Evolutionary conservation across 2,888 invertebrate species (phyloP).

Genomic region (Falcaria lacertinaria): DNA sequence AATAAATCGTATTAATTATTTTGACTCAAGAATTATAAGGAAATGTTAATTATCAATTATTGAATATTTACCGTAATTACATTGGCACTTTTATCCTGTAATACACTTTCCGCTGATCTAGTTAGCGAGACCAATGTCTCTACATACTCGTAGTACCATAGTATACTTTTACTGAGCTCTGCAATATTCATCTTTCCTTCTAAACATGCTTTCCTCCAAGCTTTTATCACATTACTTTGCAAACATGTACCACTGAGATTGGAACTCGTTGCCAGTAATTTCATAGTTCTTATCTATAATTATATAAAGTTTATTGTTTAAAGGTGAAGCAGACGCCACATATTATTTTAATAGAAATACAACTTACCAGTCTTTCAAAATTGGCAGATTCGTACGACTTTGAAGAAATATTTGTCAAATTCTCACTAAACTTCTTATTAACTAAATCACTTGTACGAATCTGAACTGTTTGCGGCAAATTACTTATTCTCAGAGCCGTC

Average conservation of each 20-base stretch:
- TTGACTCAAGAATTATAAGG: neutral
- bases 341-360: neutral
- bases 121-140: slow-evolving; percentile 42
- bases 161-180: slow-evolving; percentile 21
- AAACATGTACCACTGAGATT: slow-evolving; percentile 22
- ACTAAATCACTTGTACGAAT: slow-evolving; percentile 25
- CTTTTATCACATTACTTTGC: slow-evolving; percentile 30
- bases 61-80: slow-evolving; percentile 38
- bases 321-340: no score
- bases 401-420: slow-evolving; percentile 11
- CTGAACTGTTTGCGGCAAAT: slow-evolving; percentile 35
- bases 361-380: slow-evolving; percentile 32
- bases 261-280: slow-evolving; percentile 44
- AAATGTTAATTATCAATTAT: neutral
- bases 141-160: slow-evolving; percentile 48
- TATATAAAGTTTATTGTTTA: slow-evolving; percentile 5
- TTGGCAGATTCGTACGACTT: no score
- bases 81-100: slow-evolving; percentile 25
- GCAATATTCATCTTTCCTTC: slow-evolving; percentile 18
- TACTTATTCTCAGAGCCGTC: slow-evolving; percentile 39
- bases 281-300: slow-evolving; percentile 48
- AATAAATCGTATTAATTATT: no score
- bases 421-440: slow-evolving; percentile 27
- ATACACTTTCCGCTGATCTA: slow-evolving; percentile 23
- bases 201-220: slow-evolving; percentile 50